Evolutionary conservation across 2,797 vertebrate genomes (phyloP).

Genomic region (Darevskia nairensis): DNA sequence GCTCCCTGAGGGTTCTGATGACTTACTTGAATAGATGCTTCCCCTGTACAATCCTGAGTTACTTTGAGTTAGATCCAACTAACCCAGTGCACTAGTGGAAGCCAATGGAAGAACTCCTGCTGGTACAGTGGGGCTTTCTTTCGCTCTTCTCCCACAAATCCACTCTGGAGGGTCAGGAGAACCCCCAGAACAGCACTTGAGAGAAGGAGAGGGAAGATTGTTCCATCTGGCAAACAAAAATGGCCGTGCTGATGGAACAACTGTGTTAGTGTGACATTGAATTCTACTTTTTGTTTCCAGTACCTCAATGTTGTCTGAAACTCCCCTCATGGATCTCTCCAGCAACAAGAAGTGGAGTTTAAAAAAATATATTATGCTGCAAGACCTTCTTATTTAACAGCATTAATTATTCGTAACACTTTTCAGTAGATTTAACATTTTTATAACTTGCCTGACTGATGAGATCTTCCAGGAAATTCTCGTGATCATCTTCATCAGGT

Average conservation of each 20-base stretch:
- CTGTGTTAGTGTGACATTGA: no score
- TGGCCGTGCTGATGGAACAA: no score
- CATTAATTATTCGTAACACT: not conserved
- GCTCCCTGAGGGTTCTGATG: not conserved
- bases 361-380: not conserved
- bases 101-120: no score
- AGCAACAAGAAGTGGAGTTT: not conserved
- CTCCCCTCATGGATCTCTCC: not conserved
- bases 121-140: no score
- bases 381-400: not conserved
- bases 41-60: not conserved
- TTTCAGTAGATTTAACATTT: not conserved
- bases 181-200: no score
- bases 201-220: no score
- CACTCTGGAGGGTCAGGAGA: no score
- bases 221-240: no score
- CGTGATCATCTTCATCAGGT: conserved; percentile 66
- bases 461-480: conserved; percentile 68
- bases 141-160: no score
- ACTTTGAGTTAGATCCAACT: not conserved
- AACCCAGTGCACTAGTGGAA: no score
- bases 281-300: not conserved
- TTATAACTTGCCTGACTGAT: conserved; percentile 69
- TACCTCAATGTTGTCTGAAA: not conserved
- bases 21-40: not conserved